Conservation (phyloP, 2,888 invertebrate species). For the Nemapogon koenigi region DNA sequence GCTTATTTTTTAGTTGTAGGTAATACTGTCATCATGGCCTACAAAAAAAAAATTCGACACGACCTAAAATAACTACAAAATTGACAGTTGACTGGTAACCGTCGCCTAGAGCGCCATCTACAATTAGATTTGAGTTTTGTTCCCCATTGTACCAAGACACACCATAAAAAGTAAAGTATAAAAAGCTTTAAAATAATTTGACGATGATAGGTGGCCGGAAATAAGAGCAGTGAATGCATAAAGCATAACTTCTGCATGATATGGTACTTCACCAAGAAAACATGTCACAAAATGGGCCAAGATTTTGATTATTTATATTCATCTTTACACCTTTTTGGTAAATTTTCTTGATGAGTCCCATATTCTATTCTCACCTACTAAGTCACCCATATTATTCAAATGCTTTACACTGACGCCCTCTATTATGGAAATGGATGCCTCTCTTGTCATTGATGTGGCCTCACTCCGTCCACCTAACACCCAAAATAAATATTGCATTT, state of each 20-base stretch:
- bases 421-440: constrained; percentile 27
- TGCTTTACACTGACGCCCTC: constrained; percentile 47
- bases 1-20: too few relatives aligned
- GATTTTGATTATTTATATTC: too few relatives aligned
- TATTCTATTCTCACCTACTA: constrained; percentile 47
- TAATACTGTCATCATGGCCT: too few relatives aligned
- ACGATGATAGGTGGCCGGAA: constrained; percentile 59
- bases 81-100: too few relatives aligned
- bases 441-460: background rate
- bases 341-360: constrained; percentile 23
- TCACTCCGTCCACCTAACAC: constrained; percentile 57
- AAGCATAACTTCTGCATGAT: constrained; percentile 13
- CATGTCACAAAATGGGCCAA: constrained; percentile 20
- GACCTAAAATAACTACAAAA: too few relatives aligned
- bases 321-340: too few relatives aligned
- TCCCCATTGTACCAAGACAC: too few relatives aligned
- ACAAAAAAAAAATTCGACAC: too few relatives aligned
- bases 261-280: constrained; percentile 6
- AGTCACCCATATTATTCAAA: constrained; percentile 54
- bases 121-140: too few relatives aligned
- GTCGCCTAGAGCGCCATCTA: too few relatives aligned
- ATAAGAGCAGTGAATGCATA: constrained; percentile 31
- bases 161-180: too few relatives aligned
- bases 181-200: too few relatives aligned
- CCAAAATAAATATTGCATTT: background rate